Base-by-base conservation (phyloP, 2,797 vertebrate genomes). In the Tarsius wallacei region DNA sequence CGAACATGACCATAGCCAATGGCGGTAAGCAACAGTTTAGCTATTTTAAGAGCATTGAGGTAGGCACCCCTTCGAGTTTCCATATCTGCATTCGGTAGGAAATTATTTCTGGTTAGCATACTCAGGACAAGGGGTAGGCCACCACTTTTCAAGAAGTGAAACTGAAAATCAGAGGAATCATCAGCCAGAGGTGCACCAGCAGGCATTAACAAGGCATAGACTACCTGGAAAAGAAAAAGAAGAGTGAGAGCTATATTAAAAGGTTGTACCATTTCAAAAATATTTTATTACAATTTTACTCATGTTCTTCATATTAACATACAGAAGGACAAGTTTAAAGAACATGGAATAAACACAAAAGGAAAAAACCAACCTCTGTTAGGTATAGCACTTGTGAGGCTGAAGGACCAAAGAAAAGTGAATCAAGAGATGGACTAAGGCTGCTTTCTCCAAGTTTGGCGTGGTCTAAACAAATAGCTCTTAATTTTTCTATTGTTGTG, bases 361-460 rank as follows among this genome's bases (percentile, higher is more conserved):
- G 61, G 82, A 14, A 93, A 53, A 95, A 97, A 99, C 99, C 84
- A 97, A 99, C 99, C 99, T 99, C 99, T 95, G 99, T 99, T 98
- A 99, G 99, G 99, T 99, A 99, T 94, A 99, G 99, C 99, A 99
- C 99, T 99, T 99, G 99, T 98, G 99, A 99, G 83, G 99, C 99
- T 95, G 99, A 99, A 26, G 99, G 99, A 94, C 99, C 99, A 86
- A 99, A 99, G 99, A 99, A 99, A 1, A 99, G 99, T 0, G 99
- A 99, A 98, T 99, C 99, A 95, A 99, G 98, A 24, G 99, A 99
- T 66, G 99, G 99, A 98, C 99, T 99, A 98, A 99, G 99, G 99
- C 99, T 99, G 99, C 99, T 99, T 98, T 99, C 99, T 47, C 99
- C 99, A 55, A 99, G 99, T 98, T 99, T 99, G 97, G 99, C 99